phyloP scores from a whole-genome alignment of 2,113 vertebrate species.

The Capreolus pygargus region DNA sequence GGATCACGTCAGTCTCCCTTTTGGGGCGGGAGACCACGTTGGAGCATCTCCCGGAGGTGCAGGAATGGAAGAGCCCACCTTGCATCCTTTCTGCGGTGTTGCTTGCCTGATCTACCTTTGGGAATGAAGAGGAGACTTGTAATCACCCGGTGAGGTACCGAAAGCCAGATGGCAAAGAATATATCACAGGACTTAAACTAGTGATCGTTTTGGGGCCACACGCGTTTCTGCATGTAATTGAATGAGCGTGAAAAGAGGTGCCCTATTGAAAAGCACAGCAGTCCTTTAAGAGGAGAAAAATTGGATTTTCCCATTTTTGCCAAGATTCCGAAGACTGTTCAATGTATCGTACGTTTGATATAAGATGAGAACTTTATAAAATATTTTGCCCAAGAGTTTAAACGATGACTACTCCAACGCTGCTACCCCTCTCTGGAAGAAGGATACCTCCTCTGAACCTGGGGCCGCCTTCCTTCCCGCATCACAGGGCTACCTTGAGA shows the following conservation, averaged over 20 bases:
- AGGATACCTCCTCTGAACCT: constrained; percentile 92
- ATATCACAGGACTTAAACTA: neutral
- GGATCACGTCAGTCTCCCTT: neutral
- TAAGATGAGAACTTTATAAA: constrained; percentile 58
- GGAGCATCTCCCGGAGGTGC: neutral
- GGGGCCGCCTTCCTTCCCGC: constrained; percentile 92
- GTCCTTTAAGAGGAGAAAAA: neutral
- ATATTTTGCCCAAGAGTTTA: neutral
- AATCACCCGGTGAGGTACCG: neutral
- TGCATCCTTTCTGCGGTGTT: neutral
- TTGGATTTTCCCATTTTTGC: neutral
- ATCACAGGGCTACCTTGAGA: constrained; percentile 95
- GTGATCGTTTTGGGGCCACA: neutral
- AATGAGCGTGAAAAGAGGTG: neutral
- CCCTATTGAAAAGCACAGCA: constrained; percentile 42
- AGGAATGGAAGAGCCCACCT: constrained; percentile 14
- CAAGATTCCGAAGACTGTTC: neutral
- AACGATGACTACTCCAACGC: constrained; percentile 94
- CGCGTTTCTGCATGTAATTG: neutral
- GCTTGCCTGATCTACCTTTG: neutral
- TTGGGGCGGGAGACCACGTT: neutral
- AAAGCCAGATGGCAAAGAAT: neutral
- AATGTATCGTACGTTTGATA: neutral
- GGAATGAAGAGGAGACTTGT: constrained; percentile 40
- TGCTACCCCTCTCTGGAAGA: constrained; percentile 96